These are phyloP conservation scores for Bubalus kerabau DNA, from an alignment of 2,113 vertebrate species.

Conservation along the genomic window DNA sequence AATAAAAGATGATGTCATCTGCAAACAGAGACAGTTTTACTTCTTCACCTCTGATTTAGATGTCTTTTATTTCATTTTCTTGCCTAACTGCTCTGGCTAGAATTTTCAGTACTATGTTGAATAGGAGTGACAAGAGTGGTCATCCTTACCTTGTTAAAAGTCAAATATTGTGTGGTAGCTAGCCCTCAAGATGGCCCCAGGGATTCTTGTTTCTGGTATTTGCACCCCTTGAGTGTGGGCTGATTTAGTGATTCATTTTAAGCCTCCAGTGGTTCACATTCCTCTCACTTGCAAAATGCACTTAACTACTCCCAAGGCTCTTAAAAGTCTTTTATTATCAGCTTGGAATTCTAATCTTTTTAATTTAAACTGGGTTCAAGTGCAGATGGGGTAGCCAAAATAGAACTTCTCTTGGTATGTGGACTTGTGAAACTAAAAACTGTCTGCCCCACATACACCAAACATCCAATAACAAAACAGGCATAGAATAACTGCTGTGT, in stretches of 20 bases:
- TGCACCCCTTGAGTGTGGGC: not conserved
- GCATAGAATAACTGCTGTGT: not conserved
- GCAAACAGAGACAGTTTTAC: not conserved
- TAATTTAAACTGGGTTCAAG: not conserved
- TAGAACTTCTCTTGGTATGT: not conserved
- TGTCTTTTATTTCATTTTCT: not conserved
- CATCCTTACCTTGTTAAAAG: not conserved
- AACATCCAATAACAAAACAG: not conserved
- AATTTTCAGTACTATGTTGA: not conserved
- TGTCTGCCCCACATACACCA: not conserved
- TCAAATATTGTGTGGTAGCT: not conserved
- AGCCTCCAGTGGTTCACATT: not conserved
- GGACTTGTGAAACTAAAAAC: not conserved
- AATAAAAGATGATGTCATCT: not conserved
- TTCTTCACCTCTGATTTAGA: not conserved
- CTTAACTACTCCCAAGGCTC: not conserved
- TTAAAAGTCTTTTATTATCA: not conserved
- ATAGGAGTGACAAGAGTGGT: not conserved
- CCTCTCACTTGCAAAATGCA: not conserved
- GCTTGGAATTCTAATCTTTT: not conserved
- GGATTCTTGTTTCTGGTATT: not conserved
- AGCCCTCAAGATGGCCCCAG: not conserved
- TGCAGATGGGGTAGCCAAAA: not conserved
- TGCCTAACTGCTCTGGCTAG: not conserved
- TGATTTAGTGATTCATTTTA: not conserved